Base-by-base conservation (phyloP, 23 tunicate species). In the Corella eumyota region DNA sequence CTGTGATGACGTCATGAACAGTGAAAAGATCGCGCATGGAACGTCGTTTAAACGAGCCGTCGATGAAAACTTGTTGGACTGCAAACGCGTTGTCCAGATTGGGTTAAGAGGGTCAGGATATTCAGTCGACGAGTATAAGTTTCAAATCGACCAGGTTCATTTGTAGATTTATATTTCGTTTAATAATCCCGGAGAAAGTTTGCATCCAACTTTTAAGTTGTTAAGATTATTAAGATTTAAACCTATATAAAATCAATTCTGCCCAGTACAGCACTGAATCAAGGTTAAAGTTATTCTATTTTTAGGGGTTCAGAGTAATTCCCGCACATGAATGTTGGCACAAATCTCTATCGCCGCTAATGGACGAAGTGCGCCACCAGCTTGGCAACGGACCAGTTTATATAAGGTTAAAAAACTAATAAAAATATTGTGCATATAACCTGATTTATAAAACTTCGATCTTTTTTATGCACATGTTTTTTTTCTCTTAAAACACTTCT, bases 1-100 rank as follows among this genome's bases (percentile, higher is more conserved):
- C 65, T 72, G 73, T 53, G 30, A 28, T 48, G 79, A 73, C 57
- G 13, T 33, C 9, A 65, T 72, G 69, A 31, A 44, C 15, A 74
- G 80, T 5, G 90, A 81, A 60, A 81, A 72, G 40, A 58, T 81
- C 6, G 90, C 90, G 33, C 90, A 81, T 51, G 90, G 79, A 4
- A 81, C 90, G 2, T 76, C 90, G 22, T 81, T 81, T 50, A 52
- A 62, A 28, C 45, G 90, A 60, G 72, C 80, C 6, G 53, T 66
- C 15, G 90, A 81, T 34, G 90, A 81, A 47, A 62, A 64, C 20
- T 53, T 81, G 54, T 30, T 81, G 25, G 90, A 81, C 52, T 72
- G 80, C 36, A 56, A 74, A 25, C 69, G 69, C 40, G 90, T 81
- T 0, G 50, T 72, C 1, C 90, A 81, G 60, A 81, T 81, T 35